Evolutionary conservation across 2,797 vertebrate genomes (phyloP).

Genomic region (Spinus olivaceus): DNA sequence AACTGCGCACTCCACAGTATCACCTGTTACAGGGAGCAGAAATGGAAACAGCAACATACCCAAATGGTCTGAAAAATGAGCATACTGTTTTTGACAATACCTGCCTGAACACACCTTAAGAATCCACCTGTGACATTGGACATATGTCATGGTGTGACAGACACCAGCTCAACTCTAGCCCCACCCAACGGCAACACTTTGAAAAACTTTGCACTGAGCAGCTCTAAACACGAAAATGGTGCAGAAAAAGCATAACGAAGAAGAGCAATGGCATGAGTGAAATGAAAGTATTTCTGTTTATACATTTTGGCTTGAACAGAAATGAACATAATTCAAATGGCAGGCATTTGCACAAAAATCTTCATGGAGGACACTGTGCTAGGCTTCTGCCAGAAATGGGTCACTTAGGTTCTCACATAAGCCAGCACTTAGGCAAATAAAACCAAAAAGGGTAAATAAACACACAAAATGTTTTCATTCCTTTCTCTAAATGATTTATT

Average conservation of each 20-base stretch:
- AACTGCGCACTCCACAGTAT: not conserved
- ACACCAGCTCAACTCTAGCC: not conserved
- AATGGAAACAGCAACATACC: not conserved
- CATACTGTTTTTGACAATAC: not conserved
- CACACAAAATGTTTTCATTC: not conserved
- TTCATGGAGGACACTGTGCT: not conserved
- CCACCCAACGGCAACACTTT: not conserved
- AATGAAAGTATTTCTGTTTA: not conserved
- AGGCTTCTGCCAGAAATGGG: not conserved
- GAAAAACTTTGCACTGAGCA: not conserved
- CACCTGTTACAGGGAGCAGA: not conserved
- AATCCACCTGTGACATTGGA: accelerated
- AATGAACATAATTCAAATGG: not conserved
- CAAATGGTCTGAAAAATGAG: not conserved
- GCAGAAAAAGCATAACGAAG: not conserved
- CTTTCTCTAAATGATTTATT: constrained; percentile 50
- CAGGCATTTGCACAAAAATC: not conserved
- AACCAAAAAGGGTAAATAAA: not conserved
- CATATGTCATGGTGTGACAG: accelerated
- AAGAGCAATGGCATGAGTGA: not conserved
- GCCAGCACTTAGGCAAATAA: not conserved
- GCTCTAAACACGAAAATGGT: not conserved
- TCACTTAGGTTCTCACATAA: not conserved
- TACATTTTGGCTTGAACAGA: not conserved
- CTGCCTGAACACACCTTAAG: not conserved